A percentile compares a stretch with the other conserved stretches of the same genome.
These are phyloP conservation scores for Tenebrio molitor DNA, from an alignment of 1,140 invertebrate species.

Conservation along the genomic window DNA sequence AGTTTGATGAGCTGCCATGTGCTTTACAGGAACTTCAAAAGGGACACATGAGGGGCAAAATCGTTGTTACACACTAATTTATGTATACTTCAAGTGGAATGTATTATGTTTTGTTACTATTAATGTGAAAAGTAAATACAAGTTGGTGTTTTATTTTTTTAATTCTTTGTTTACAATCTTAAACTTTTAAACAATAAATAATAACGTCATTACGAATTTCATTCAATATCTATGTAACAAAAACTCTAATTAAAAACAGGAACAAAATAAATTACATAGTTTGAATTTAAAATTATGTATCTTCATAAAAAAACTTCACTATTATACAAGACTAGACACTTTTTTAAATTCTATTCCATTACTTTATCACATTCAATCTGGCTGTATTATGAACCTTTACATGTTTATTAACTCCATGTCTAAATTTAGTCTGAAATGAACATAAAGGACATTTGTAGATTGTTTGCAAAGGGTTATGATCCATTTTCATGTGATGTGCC, in stretches of 20 bases:
- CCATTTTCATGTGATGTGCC: conserved; percentile 10
- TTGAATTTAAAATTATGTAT: too few relatives aligned
- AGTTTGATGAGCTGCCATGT: conserved; percentile 76
- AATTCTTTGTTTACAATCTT: too few relatives aligned
- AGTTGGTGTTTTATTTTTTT: too few relatives aligned
- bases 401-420: conserved; percentile 21
- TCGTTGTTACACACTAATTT: too few relatives aligned
- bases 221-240: neutral
- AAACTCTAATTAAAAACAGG: neutral
- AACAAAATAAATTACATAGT: too few relatives aligned
- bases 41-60: conserved; percentile 84
- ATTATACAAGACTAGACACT: neutral
- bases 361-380: conserved; percentile 6
- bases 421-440: conserved; percentile 19
- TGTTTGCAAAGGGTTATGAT: conserved; percentile 15
- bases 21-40: conserved; percentile 77
- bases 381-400: conserved; percentile 22
- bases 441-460: conserved; percentile 23
- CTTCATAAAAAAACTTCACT: conserved; percentile 5
- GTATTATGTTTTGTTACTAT: too few relatives aligned
- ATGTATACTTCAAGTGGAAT: too few relatives aligned
- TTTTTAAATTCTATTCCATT: neutral
- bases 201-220: neutral
- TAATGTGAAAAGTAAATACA: too few relatives aligned
- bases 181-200: too few relatives aligned